These are phyloP conservation scores for Onychorhynchus coronatus DNA, from an alignment of 2,113 vertebrate species.

Conservation along the genomic window DNA sequence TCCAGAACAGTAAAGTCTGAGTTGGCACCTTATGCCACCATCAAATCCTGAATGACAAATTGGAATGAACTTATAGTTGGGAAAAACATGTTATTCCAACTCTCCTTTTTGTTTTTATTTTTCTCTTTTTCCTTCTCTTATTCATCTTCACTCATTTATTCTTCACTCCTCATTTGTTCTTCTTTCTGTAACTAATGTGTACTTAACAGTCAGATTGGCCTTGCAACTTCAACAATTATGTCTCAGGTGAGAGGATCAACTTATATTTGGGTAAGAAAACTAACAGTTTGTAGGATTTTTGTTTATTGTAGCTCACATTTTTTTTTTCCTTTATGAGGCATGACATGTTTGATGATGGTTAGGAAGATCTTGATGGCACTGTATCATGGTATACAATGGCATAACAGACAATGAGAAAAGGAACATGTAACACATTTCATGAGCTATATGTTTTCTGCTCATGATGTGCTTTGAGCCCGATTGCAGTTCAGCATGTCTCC, in stretches of 20 bases:
- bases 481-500: not conserved
- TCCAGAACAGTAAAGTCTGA: not conserved
- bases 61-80: not conserved
- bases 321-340: not conserved
- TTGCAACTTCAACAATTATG: not conserved
- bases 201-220: not conserved
- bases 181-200: not conserved
- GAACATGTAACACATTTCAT: not conserved
- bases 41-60: not conserved
- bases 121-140: not conserved
- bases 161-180: not conserved
- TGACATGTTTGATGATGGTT: not conserved
- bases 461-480: not conserved
- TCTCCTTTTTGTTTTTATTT: not conserved
- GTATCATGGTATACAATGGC: too few relatives aligned
- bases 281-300: not conserved
- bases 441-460: not conserved
- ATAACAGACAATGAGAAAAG: not conserved
- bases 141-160: not conserved
- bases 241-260: not conserved
- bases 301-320: not conserved
- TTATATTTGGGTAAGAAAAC: not conserved
- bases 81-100: not conserved
- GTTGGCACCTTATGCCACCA: not conserved
- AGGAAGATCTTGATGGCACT: not conserved